Evolutionary conservation across 2,888 invertebrate species (phyloP), one percentile per base, ranked within the genome.

Genomic region (Pollenia amentaria): DNA sequence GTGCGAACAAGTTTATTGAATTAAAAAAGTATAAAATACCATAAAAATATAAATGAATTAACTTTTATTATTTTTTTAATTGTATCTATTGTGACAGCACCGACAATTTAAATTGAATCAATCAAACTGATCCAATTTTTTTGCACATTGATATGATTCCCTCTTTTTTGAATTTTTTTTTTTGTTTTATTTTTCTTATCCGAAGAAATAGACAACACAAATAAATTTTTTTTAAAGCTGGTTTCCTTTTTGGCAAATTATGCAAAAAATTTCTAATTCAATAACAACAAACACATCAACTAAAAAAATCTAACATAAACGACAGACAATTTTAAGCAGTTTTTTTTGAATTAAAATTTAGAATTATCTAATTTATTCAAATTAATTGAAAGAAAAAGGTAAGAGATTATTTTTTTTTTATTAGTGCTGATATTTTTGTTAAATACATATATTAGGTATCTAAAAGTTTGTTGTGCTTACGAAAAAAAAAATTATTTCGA

Each of bases 171-270:
- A 44, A 64, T 21, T 29, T 21, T 29, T 16, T 42, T 62, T 62
- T n/a, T n/a, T n/a, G n/a, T 44, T 12, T 38, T 65, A 4, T 60
- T 40, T 65, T 53, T 55, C 16, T 57, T 55, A 14, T n/a, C n/a
- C n/a, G 11, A n/a, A 10, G 18, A 51, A 40, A 69, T 40, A 60
- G 11, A 18, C 10, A 48, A 16, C 3, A 70, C 14, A 70, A 55
- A 69, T 51, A 18, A 42, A 65, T 44, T 60, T 38, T 4, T 57
- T 57, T 64, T 83, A 29, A 78, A 65, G 53, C 42, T 57, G n/a
- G 9, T 64, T 83, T 77, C 21, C 62, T 57, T 77, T 73, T 55
- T 70, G 55, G 29, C 57, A 72, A 73, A 73, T 67, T 84, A 44
- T 79, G 60, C 73, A 75, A 79, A 79, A 48, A 51, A 14, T 21